phyloP scores from a whole-genome alignment of 35 echinoderm and acorn worm species.

The Eucidaris tribuloides region DNA sequence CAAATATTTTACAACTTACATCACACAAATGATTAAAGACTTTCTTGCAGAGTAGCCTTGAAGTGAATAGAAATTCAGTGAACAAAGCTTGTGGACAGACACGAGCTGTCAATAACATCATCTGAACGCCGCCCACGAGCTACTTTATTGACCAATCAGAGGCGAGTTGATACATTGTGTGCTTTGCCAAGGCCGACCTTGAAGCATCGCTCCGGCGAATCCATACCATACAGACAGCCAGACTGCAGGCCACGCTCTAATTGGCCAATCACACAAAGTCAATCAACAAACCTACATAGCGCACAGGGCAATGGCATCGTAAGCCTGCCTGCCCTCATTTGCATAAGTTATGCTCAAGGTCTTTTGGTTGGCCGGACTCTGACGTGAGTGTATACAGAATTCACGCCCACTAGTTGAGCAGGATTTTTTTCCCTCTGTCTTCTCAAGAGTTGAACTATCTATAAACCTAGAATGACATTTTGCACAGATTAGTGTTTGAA shows the following conservation, averaged over 20 bases:
- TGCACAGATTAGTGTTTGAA: too few relatives aligned
- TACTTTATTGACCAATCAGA: slow-evolving; percentile 25
- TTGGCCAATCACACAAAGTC: neutral
- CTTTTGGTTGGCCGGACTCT: too few relatives aligned
- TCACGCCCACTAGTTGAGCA: too few relatives aligned
- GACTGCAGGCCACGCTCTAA: neutral
- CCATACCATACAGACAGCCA: slow-evolving; percentile 15
- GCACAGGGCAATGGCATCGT: slow-evolving; percentile 27
- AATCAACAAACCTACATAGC: slow-evolving; percentile 12
- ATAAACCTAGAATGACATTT: too few relatives aligned
- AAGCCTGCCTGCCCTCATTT: neutral
- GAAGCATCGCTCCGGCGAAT: slow-evolving; percentile 5
- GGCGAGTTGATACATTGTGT: slow-evolving; percentile 8
- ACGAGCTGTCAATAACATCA: slow-evolving; percentile 6
- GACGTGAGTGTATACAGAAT: too few relatives aligned
- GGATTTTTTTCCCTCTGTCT: too few relatives aligned
- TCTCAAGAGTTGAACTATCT: too few relatives aligned
- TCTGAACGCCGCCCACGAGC: neutral
- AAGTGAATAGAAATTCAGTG: neutral
- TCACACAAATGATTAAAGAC: neutral
- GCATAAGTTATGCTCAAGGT: slow-evolving; percentile 10
- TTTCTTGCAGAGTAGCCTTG: neutral
- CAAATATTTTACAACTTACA: neutral
- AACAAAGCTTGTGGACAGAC: neutral
- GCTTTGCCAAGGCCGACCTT: slow-evolving; percentile 12